phyloP scores from a whole-genome alignment of 2,888 invertebrate species.

The Euzophera pinguis region DNA sequence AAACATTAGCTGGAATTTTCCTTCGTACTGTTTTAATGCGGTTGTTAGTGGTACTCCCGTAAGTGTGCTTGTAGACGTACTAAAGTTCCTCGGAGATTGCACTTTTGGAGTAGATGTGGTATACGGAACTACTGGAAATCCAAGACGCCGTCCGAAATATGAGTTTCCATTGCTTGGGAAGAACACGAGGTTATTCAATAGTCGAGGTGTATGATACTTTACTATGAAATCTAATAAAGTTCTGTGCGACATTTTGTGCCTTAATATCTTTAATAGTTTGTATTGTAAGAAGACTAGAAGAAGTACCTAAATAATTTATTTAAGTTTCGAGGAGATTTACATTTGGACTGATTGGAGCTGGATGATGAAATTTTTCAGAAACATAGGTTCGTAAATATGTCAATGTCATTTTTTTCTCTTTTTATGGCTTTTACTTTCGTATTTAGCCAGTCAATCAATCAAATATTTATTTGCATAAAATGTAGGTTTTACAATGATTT shows the following conservation, averaged over 20 bases:
- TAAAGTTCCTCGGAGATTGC: slow-evolving; percentile 54
- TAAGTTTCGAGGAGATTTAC: too few relatives aligned
- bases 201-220: slow-evolving; percentile 64
- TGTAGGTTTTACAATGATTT: too few relatives aligned
- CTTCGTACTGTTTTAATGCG: slow-evolving; percentile 47
- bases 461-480: too few relatives aligned
- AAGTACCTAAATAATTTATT: too few relatives aligned
- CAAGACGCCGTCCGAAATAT: slow-evolving; percentile 59
- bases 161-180: slow-evolving; percentile 72
- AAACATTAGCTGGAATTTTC: slow-evolving; percentile 86
- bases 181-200: slow-evolving; percentile 63
- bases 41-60: slow-evolving; percentile 39
- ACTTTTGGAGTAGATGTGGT: slow-evolving; percentile 51
- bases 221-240: slow-evolving; percentile 69
- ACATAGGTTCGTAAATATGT: too few relatives aligned
- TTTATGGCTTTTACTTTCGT: too few relatives aligned
- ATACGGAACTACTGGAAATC: slow-evolving; percentile 40
- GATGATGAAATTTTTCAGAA: too few relatives aligned
- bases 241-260: slow-evolving; percentile 53
- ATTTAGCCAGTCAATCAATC: too few relatives aligned
- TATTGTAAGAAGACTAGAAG: too few relatives aligned
- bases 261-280: too few relatives aligned
- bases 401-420: too few relatives aligned
- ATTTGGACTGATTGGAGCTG: too few relatives aligned
- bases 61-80: slow-evolving; percentile 42